Evolutionary conservation across 2,888 invertebrate genomes (phyloP).

Genomic region (Teinopalpus imperialis): DNA sequence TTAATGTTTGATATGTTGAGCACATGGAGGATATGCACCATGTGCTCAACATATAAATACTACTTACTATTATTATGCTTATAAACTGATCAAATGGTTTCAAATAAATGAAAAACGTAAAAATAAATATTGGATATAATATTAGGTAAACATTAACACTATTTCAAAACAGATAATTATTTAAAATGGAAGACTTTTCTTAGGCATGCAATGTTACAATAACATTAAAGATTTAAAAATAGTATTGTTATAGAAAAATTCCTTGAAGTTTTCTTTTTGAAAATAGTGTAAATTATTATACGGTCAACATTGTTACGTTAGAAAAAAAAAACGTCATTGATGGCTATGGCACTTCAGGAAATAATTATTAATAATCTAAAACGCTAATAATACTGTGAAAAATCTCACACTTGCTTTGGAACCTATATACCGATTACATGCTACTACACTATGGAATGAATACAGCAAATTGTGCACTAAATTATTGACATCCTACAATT

Average conservation of each 20-base stretch:
- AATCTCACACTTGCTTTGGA: background rate
- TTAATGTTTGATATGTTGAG: no score
- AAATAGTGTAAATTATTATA: no score
- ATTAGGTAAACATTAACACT: no score
- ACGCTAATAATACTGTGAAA: conserved; percentile 23
- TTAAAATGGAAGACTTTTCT: conserved; percentile 36
- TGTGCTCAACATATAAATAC: no score
- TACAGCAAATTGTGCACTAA: background rate
- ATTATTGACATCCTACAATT: conserved; percentile 40
- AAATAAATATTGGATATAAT: background rate
- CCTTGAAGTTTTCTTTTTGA: conserved; percentile 16
- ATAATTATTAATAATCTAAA: conserved; percentile 2
- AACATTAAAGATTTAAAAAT: conserved; percentile 21
- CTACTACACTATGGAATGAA: conserved; percentile 13
- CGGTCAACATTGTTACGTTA: no score
- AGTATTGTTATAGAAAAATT: conserved; percentile 19
- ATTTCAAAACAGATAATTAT: background rate
- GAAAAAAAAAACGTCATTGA: conserved; percentile 1
- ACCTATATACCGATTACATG: background rate
- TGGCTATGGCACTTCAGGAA: conserved; percentile 7
- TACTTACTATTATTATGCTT: no score
- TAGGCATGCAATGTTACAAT: conserved; percentile 30
- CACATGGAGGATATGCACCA: no score
- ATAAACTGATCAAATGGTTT: no score
- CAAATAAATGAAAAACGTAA: no score